Evolutionary conservation across 1,140 invertebrate genomes (phyloP).

Genomic region (Tribolium madens): DNA sequence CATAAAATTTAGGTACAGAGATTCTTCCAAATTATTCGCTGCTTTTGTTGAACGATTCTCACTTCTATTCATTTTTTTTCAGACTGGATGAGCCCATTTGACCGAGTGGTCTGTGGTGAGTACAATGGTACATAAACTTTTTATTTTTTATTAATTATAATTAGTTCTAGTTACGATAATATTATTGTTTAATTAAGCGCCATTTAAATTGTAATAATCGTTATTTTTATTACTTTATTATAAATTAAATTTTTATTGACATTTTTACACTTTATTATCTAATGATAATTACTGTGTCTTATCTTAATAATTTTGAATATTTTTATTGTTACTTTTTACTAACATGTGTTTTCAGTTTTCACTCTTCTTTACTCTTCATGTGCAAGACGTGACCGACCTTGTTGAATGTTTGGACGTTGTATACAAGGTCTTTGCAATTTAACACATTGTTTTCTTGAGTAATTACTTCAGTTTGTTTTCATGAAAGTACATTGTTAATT

Average conservation of each 20-base stretch:
- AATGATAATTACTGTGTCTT: background rate
- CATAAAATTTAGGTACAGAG: conserved; percentile 53
- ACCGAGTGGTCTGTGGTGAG: conserved; percentile 92
- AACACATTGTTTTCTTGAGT: conserved; percentile 22
- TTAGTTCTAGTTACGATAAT: conserved; percentile 44
- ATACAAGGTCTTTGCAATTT: conserved; percentile 37
- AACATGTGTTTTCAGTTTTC: conserved; percentile 3
- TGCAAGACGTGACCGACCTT: conserved; percentile 47
- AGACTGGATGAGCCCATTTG: conserved; percentile 94
- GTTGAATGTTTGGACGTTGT: conserved; percentile 36
- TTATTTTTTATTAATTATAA: conserved; percentile 62
- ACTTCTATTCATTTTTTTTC: conserved; percentile 66
- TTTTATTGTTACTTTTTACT: conserved; percentile 1
- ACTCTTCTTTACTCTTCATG: background rate
- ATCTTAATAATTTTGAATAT: conserved; percentile 1
- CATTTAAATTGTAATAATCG: background rate
- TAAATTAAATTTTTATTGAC: conserved; percentile 29
- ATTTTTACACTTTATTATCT: conserved; percentile 20
- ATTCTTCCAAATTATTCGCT: background rate
- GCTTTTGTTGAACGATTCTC: background rate
- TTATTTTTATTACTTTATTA: conserved; percentile 13
- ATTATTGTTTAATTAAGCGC: conserved; percentile 23
- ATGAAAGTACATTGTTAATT: conserved; percentile 5
- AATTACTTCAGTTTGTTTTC: background rate
- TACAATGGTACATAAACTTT: conserved; percentile 79